Evolutionary conservation across 2,888 invertebrate species (phyloP), one percentile per base, ranked within the genome.

Genomic region (Caenorhabditis afra): DNA sequence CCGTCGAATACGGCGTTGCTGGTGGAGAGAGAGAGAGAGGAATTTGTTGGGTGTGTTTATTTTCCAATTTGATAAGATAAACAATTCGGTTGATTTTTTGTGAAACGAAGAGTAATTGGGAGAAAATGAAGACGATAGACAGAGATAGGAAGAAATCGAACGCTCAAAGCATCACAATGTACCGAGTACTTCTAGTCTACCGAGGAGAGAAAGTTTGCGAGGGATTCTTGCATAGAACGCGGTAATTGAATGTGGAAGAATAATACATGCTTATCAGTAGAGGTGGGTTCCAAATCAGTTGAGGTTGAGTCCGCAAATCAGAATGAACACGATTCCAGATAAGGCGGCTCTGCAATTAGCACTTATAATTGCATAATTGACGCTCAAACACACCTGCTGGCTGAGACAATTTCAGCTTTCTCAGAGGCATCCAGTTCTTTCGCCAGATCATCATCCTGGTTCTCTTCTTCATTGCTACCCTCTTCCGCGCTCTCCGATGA

Each of bases 31-130:
- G n/a, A n/a, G n/a, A n/a, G n/a, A 39, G 23, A 29, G 29, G 18
- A 39, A 47, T n/a, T 45, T 44, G 23, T 44, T 68, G 68, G 68
- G 70, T 53, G 70, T 70, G 70, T 70, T 70, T 70, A 61, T 70
- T 70, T 70, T 70, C 61, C 61, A 55, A 70, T 70, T 41, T 70
- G 70, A 70, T 70, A 53, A 61, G 61, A 70, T 61, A 57, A 57
- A 57, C 57, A 57, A 57, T 57, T 29, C 29, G 29, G 29, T 29
- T n/a, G n/a, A n/a, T n/a, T n/a, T n/a, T 29, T 29, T 7, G 29
- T 29, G 29, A n/a, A n/a, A n/a, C 29, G 29, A 29, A 29, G 29
- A 29, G 29, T 5, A 29, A 29, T n/a, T n/a, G n/a, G n/a, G 29
- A 29, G 29, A 29, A 7, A 57, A 53, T 10, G 1, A 2, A n/a